Base-by-base conservation (phyloP, 2,113 vertebrate genomes). In the Hypanus sabinus region DNA sequence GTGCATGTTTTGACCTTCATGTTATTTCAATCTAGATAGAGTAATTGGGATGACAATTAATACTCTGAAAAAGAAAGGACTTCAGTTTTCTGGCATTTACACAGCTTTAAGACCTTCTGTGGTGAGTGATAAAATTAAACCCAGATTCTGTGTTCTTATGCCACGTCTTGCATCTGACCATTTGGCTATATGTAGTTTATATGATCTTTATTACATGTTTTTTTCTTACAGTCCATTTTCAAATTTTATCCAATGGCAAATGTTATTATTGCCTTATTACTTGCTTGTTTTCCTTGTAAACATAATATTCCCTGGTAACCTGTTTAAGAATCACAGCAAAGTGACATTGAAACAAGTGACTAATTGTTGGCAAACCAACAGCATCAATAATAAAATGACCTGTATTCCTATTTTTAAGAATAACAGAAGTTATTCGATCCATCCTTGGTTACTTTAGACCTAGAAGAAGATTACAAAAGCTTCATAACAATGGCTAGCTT, bases 1-100 rank as follows among this genome's bases (percentile, higher is more conserved):
- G n/a, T 90, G 30, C 30, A 85, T 62, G 60, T 65, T 65, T 30
- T 90, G 85, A n/a, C 33, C 62, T 14, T 90, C 85, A 20, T 33
- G 65, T 33, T 18, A 65, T 76, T 75, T 60, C 12, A 73, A 38
- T 94, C 36, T 62, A 95, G 94, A 94, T 94, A 95, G 95, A 95
- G 81, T 96, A 94, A 96, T 95, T 95, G 94, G 95, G 94, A 96
- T 81, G 81, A 87, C 96, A 73, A 95, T 85, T 94, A 95, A 30
- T 94, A 94, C 94, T 94, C 94, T 96, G 87, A 94, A 94, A 94
- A 57, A 96, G 77, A 94, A 30, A 94, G 95, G 95, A 94, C 94
- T 96, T 94, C 0, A 94, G 81, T 95, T 95, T 94, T 95, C 94
- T 94, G 94, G 60, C 18, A 96, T 96, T 95, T 96, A 96, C 94